Conservation (phyloP, 2,888 invertebrate species). For the Ectropis crepuscularia region DNA sequence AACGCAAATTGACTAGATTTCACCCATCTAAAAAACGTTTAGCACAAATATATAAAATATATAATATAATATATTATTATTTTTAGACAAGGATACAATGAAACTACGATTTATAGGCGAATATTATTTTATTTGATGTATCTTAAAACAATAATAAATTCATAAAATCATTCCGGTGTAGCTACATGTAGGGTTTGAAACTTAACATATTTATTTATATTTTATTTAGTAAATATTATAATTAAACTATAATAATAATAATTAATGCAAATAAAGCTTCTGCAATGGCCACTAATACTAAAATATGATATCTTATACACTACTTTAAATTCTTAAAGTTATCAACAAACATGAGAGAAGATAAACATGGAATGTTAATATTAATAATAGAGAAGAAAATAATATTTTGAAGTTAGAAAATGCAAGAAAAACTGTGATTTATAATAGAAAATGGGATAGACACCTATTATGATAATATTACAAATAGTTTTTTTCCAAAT, state of each 20-base stretch:
- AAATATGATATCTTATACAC: conserved; percentile 60
- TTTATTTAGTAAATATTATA: conserved; percentile 15
- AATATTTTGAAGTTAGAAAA: conserved; percentile 37
- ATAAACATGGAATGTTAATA: conserved; percentile 64
- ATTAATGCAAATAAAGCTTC: conserved; percentile 50
- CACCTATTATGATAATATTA: conserved; percentile 59
- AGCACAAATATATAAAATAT: too few relatives aligned
- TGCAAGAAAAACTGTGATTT: conserved; percentile 65
- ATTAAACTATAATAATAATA: conserved; percentile 20
- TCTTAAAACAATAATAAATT: conserved; percentile 67
- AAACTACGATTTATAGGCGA: conserved; percentile 70
- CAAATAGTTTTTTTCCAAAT: conserved; percentile 50
- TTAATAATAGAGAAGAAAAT: conserved; percentile 41
- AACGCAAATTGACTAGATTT: too few relatives aligned
- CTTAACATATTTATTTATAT: conserved; percentile 35
- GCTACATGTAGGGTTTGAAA: conserved; percentile 47
- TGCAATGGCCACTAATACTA: conserved; percentile 58
- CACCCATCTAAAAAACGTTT: too few relatives aligned
- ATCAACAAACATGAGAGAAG: conserved; percentile 62
- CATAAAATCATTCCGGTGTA: conserved; percentile 53
- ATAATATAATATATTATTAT: too few relatives aligned
- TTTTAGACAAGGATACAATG: too few relatives aligned
- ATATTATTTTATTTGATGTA: conserved; percentile 78
- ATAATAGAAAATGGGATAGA: conserved; percentile 67
- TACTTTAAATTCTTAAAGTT: conserved; percentile 64